Conservation (phyloP, 2,888 invertebrate species). For the Drosophila mimica region DNA sequence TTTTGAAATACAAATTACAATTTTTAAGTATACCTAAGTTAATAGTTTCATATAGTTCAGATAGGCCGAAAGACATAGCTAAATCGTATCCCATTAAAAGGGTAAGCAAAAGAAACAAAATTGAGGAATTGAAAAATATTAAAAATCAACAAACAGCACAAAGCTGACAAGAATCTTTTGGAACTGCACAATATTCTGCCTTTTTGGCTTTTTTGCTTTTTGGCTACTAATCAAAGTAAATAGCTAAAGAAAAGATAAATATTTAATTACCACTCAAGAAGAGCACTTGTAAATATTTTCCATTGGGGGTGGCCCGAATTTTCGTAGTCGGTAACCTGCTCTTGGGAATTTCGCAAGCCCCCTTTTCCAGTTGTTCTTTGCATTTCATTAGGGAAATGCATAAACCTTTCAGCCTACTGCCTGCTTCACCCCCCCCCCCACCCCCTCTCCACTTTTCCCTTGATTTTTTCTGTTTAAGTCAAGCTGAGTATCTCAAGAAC, state of each 20-base stretch:
- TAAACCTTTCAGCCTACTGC: constrained; percentile 40
- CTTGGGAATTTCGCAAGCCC: constrained; percentile 33
- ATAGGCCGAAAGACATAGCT: background rate
- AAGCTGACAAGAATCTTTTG: background rate
- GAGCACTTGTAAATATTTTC: constrained; percentile 54
- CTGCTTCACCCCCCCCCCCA: background rate
- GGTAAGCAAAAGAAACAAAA: constrained; percentile 39
- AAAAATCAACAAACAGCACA: constrained; percentile 36
- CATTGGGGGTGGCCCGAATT: constrained; percentile 22
- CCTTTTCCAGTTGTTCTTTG: constrained; percentile 52
- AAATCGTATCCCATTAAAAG: background rate
- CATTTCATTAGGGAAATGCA: constrained; percentile 72
- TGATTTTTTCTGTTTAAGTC: constrained; percentile 1
- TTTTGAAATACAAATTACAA: background rate
- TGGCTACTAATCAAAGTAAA: constrained; percentile 72
- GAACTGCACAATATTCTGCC: background rate
- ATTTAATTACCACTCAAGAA: constrained; percentile 70
- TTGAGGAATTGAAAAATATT: constrained; percentile 49
- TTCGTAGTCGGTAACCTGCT: constrained; percentile 29
- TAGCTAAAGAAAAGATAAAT: constrained; percentile 64
- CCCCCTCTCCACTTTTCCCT: fast-evolving
- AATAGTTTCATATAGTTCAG: background rate
- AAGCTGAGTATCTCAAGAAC: constrained; percentile 38
- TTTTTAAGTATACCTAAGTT: background rate
- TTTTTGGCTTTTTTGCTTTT: constrained; percentile 26